Evolutionary conservation across 2,113 vertebrate species (phyloP).

Genomic region (Myodes glareolus): DNA sequence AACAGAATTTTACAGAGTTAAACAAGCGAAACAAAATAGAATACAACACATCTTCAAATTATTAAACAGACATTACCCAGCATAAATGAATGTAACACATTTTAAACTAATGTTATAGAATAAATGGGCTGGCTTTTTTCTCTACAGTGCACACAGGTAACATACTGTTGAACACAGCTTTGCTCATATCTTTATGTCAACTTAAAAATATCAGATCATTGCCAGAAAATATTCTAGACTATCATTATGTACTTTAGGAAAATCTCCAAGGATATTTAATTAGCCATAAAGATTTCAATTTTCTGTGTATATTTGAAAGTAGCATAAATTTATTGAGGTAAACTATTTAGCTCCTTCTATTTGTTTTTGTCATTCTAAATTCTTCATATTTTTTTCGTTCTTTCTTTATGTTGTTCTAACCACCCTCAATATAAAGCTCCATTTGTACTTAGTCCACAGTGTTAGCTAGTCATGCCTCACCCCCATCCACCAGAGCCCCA

Average conservation of each 20-base stretch:
- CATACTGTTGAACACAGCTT: background rate
- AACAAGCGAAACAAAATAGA: background rate
- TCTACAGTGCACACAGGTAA: background rate
- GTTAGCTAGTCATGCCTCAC: background rate
- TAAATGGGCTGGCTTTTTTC: background rate
- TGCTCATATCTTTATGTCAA: background rate
- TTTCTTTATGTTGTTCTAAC: background rate
- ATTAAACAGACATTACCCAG: background rate
- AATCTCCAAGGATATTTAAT: background rate
- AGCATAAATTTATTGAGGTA: background rate
- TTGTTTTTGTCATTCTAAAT: background rate
- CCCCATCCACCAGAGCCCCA: too few relatives aligned
- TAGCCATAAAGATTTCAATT: background rate
- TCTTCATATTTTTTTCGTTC: background rate
- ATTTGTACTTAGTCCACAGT: background rate
- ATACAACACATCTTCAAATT: background rate
- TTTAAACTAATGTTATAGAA: background rate
- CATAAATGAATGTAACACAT: background rate
- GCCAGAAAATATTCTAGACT: background rate
- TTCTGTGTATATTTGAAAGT: background rate
- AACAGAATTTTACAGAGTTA: background rate
- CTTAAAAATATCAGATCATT: background rate
- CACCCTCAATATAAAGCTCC: background rate
- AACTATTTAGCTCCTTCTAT: background rate
- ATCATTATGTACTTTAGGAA: background rate